These are phyloP conservation scores for Ophioninae sp. DNA, from an alignment of 2,888 invertebrate species.

Conservation along the genomic window DNA sequence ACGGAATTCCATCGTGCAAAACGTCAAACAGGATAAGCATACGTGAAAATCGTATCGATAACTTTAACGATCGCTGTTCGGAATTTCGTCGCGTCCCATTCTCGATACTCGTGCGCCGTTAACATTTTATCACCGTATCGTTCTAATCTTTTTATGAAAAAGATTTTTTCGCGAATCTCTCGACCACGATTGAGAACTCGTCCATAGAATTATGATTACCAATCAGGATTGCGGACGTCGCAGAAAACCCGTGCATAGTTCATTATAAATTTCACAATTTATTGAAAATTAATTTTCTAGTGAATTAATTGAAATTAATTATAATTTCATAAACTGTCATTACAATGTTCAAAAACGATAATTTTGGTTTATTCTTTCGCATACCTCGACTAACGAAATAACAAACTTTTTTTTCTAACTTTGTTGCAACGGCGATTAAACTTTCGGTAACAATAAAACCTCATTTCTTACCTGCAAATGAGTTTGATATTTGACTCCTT, in stretches of 20 bases:
- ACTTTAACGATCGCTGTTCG: constrained; percentile 44
- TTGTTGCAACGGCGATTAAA: too few species aligned
- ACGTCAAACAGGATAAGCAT: constrained; percentile 12
- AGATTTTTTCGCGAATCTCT: background rate
- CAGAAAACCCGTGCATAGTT: too few species aligned
- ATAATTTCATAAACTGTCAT: too few species aligned
- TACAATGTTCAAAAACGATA: too few species aligned
- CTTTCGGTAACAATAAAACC: background rate
- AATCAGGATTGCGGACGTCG: constrained; percentile 36
- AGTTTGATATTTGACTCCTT: constrained; percentile 4
- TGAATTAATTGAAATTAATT: too few species aligned
- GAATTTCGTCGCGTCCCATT: constrained; percentile 19
- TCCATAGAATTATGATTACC: constrained; percentile 23
- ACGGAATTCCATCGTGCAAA: constrained; percentile 29
- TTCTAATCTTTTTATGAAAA: constrained; percentile 5
- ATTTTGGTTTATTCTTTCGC: too few species aligned
- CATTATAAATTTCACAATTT: too few species aligned
- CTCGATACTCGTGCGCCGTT: constrained; percentile 1
- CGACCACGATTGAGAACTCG: constrained; percentile 13
- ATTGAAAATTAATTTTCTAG: too few species aligned
- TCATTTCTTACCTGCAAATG: background rate
- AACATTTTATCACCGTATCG: constrained; percentile 24
- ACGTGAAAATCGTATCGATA: constrained; percentile 38
- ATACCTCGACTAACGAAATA: too few species aligned
- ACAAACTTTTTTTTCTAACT: too few species aligned